Base-by-base conservation (phyloP, 2,888 invertebrate species). In the Campopleginae sp. region DNA sequence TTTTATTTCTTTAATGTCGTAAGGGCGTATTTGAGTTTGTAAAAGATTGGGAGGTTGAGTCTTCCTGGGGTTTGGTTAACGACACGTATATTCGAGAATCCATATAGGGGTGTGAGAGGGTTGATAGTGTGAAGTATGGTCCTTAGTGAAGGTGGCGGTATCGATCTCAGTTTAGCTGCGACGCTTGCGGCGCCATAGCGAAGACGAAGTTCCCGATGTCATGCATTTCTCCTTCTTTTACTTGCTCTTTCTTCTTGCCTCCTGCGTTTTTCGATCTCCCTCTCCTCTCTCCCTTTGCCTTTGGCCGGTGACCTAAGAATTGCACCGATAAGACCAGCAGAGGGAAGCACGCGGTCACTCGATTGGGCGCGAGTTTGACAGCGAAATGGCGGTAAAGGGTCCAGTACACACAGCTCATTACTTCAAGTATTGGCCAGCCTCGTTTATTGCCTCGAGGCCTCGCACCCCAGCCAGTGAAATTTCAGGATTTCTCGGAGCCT, bases 91-190 rank as follows among this genome's bases (percentile, higher is more conserved):
- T 17, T 19, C 14, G n/a, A n/a, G n/a, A n/a, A 10, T 76, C 12
- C n/a, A 38, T 54, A 54, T 19, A 19, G 27, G 23, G 65, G 51
- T 58, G 58, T 27, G 27, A 58, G 58, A 38, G 19, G 19, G n/a
- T 51, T 19, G 51, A 27, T 12, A 54, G 65, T 23, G 27, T 46
- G 66, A 51, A 58, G 48, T 38, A 76, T 33, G 76, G 74, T 74
- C 74, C 46, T 82, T 71, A 51, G 76, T 17, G 31, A 44, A 75
- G 74, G 74, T 74, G 61, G 54, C 23, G 44, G 76, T 82, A 82
- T 82, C 77, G 82, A 82, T 77, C 82, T 82, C 54, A 23, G 82
- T 74, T 71, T 72, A 74, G 78, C 72, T 74, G 68, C 82, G 78
- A 74, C 71, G 72, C 78, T 48, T 66, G 54, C 66, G 70, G 82